These are phyloP conservation scores for Cyphomyrus discorhynchus DNA, from an alignment of 2,113 vertebrate genomes.

Conservation along the genomic window DNA sequence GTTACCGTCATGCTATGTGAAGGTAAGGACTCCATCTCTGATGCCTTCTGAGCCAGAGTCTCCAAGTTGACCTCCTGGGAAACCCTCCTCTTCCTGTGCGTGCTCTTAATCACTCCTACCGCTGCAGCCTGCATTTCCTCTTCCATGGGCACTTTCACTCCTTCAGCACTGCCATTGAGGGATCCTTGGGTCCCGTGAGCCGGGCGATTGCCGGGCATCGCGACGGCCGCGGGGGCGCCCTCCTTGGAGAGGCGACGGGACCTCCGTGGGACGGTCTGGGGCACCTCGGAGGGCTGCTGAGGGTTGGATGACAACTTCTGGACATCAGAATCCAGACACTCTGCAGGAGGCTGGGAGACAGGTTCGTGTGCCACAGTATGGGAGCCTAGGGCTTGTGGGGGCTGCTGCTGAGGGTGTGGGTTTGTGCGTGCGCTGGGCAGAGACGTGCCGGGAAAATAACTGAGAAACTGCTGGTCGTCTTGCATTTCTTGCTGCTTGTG, in stretches of 20 bases:
- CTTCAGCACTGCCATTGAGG: conserved; percentile 53
- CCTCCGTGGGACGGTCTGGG: conserved; percentile 68
- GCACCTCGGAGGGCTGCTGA: conserved; percentile 58
- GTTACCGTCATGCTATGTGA: conserved; percentile 53
- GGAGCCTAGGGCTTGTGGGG: conserved; percentile 60
- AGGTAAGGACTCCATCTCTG: conserved; percentile 83
- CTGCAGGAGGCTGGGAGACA: conserved; percentile 59
- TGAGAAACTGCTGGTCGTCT: conserved; percentile 51
- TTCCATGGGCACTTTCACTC: conserved; percentile 9
- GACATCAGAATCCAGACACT: conserved; percentile 61
- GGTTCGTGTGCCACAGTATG: conserved; percentile 66
- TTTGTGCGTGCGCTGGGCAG: conserved; percentile 38
- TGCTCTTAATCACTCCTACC: conserved; percentile 87
- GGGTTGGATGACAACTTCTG: conserved; percentile 64
- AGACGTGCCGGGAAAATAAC: conserved; percentile 46
- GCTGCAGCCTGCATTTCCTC: conserved; percentile 65
- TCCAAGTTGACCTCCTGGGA: conserved; percentile 93
- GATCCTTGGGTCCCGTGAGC: conserved; percentile 46
- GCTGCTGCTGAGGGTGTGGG: conserved; percentile 46
- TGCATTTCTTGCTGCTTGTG: conserved; percentile 56
- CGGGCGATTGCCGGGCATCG: conserved; percentile 31
- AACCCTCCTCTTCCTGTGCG: conserved; percentile 71
- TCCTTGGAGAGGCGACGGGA: conserved; percentile 90
- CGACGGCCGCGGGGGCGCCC: conserved; percentile 59
- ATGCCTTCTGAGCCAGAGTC: conserved; percentile 90